phyloP scores from a whole-genome alignment of 1,140 invertebrate species.

The Triops longicaudatus region DNA sequence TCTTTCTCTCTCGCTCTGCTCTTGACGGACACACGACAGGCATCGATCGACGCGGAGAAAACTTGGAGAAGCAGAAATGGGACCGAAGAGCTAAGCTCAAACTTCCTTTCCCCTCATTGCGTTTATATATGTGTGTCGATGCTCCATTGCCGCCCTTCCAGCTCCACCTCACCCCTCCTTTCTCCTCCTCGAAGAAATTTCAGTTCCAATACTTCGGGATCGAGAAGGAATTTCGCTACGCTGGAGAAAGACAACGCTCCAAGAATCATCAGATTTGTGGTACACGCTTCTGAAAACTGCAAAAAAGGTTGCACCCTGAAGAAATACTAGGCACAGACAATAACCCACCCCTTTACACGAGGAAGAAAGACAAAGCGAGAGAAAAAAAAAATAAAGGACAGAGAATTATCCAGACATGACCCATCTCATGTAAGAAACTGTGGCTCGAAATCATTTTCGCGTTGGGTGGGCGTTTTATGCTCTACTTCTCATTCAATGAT shows the following conservation, averaged over 20 bases:
- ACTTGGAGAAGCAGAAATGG: not conserved
- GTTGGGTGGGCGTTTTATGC: not conserved
- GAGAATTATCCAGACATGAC: no score
- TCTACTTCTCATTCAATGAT: no score
- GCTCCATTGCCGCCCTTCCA: no score
- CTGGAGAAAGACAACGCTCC: no score
- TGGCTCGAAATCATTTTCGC: not conserved
- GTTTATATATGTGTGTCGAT: not conserved
- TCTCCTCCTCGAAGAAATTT: not conserved
- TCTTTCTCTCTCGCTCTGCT: not conserved
- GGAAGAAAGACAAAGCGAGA: no score
- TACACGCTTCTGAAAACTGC: constrained; percentile 9
- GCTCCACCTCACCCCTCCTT: no score
- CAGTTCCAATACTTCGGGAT: not conserved
- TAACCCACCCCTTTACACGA: no score
- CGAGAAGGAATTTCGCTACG: no score
- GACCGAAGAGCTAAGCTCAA: not conserved
- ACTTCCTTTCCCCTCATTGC: not conserved
- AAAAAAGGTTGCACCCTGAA: not conserved
- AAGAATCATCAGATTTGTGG: no score
- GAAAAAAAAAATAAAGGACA: no score
- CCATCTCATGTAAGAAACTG: no score
- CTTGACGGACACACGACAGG: constrained; percentile 25
- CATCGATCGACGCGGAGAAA: constrained; percentile 22
- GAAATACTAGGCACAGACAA: no score